Percentiles rank a stretch among this genome's conserved stretches.
These are phyloP conservation scores for Melieria crassipennis DNA, from an alignment of 2,888 invertebrate genomes.

Conservation along the genomic window DNA sequence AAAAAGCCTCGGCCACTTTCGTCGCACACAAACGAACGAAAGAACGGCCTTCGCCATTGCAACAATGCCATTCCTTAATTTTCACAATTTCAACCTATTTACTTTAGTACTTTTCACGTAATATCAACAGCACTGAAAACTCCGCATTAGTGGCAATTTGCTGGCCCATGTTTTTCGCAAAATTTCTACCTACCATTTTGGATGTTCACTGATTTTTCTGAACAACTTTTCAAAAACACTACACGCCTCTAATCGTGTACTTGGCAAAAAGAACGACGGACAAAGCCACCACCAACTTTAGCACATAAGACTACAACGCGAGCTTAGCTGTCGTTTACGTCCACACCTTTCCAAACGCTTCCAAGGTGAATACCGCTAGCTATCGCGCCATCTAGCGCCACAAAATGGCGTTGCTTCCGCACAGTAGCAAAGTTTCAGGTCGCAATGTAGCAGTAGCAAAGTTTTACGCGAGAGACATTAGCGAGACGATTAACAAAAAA, in stretches of 20 bases:
- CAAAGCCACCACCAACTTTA: slow-evolving; percentile 36
- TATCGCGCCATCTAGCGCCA: too few relatives aligned
- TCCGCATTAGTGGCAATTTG: not conserved
- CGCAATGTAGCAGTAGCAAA: too few relatives aligned
- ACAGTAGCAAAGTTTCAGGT: too few relatives aligned
- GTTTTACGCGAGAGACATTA: too few relatives aligned
- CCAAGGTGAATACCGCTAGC: too few relatives aligned
- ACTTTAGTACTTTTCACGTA: slow-evolving; percentile 25
- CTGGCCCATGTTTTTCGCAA: slow-evolving; percentile 37
- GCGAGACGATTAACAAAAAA: too few relatives aligned
- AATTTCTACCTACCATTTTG: slow-evolving; percentile 65
- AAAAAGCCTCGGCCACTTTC: slow-evolving; percentile 33
- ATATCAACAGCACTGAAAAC: slow-evolving; percentile 36
- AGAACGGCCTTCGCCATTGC: slow-evolving; percentile 30
- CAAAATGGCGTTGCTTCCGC: too few relatives aligned
- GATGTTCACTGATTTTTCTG: slow-evolving; percentile 78
- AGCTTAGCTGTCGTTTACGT: too few relatives aligned
- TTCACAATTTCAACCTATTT: slow-evolving; percentile 12
- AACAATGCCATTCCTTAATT: slow-evolving; percentile 35
- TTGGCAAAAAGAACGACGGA: slow-evolving; percentile 75
- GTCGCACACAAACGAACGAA: slow-evolving; percentile 23
- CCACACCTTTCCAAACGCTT: too few relatives aligned
- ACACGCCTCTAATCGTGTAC: slow-evolving; percentile 89
- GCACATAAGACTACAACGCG: not conserved
- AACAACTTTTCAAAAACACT: slow-evolving; percentile 75